Evolutionary conservation across 2,888 invertebrate genomes (phyloP), one percentile per base, ranked within the genome.

Genomic region (Teinopalpus imperialis): DNA sequence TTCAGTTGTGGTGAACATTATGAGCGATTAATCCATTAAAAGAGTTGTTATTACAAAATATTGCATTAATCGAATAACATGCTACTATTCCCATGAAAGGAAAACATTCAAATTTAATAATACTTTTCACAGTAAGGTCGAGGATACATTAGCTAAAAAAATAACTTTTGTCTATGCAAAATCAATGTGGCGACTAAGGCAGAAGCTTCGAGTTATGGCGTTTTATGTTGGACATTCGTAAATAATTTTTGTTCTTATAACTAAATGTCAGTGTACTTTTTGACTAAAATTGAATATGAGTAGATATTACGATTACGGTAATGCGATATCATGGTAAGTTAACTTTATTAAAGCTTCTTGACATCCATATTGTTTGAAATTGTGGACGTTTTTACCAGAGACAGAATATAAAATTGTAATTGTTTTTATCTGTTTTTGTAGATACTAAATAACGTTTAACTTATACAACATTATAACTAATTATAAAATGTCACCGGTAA

Each of bases 241-340:
- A 78, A 76, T 70, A 63, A 54, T 72, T 66, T 57, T 57, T 56
- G 54, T 67, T 66, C 55, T 62, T 66, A 63, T 67, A 66, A 59
- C 63, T 74, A 64, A 78, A 73, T 75, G 74, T 73, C 66, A 69
- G 69, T 73, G 69, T 61, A 67, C 59, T 60, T 70, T 67, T 65
- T 65, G 49, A 71, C 64, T 68, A 70, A 69, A 67, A 73, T 57
- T 70, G 74, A 83, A 75, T 76, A 89, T 89, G 89, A 89, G 82
- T 77, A 83, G 89, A 78, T 89, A 89, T 81, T 89, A 82, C 81
- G 89, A 89, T 80, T 89, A 83, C 77, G 73, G 81, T 75, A 89
- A 81, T 76, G 83, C 81, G 66, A 79, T 89, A 79, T 86, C 89
- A 81, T 89, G 89, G 89, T 89, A 58, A 89, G 89, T 87, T 64